phyloP scores from a whole-genome alignment of 1,140 invertebrate genomes.

The Eurosta solidaginis region DNA sequence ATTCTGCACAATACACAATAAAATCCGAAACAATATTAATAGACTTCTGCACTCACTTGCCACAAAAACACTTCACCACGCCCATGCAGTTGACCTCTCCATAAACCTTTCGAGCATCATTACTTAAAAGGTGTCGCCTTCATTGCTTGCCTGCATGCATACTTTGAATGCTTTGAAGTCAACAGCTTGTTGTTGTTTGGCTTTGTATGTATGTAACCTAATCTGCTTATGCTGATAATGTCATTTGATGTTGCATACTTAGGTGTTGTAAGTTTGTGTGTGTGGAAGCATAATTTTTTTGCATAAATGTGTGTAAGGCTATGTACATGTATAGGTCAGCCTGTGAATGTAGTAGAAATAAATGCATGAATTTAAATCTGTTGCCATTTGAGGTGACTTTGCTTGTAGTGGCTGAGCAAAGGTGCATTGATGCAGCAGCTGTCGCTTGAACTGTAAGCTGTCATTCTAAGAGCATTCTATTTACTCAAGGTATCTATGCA shows the following conservation, averaged over 20 bases:
- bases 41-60: too few species aligned
- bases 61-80: not conserved
- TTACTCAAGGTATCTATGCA: not conserved
- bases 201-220: slow-evolving; percentile 1
- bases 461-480: not conserved
- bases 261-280: not conserved
- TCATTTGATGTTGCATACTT: not conserved
- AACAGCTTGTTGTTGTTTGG: too few species aligned
- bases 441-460: not conserved
- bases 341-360: not conserved
- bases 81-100: not conserved
- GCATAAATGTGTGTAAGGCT: too few species aligned
- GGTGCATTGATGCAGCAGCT: not conserved
- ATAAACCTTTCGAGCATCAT: not conserved
- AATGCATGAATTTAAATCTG: not conserved
- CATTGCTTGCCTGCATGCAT: too few species aligned
- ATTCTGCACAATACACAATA: too few species aligned
- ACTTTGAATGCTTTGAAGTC: not conserved
- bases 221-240: slow-evolving; percentile 24
- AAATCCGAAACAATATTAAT: too few species aligned
- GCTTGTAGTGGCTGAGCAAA: not conserved
- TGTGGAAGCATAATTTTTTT: not conserved
- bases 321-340: too few species aligned
- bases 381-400: not conserved
- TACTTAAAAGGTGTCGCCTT: slow-evolving; percentile 9